Evolutionary conservation across 2,888 invertebrate species (phyloP), one percentile per base, ranked within the genome.

Genomic region (Platycheirus albimanus): DNA sequence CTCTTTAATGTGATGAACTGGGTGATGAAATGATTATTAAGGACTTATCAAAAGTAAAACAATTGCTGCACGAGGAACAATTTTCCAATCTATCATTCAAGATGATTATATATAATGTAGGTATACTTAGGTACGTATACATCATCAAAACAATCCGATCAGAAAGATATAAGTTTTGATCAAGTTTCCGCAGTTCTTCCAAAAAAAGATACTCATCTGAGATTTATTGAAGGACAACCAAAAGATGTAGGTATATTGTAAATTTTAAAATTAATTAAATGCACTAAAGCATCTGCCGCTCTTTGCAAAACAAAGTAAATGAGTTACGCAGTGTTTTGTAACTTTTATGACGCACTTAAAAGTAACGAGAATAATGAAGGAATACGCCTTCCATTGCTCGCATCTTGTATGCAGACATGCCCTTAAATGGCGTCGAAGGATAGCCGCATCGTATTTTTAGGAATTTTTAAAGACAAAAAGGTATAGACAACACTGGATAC

Each of bases 341-440:
- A 28, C 19, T 58, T 71, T 61, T 52, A 33, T 24, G 47, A 38
- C 10, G 28, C 13, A 61, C 47, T 58, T 7, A 24, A 49, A 49
- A 20, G 41, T 24, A 30, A 5, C 13, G 3, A 7, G n/a, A 71
- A 81, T 76, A 43, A 81, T 61, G 52, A 66, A 56, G 11, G 75
- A 8, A 52, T 2, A 66, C 47, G 43, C 58, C 43, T 43, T 43
- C 41, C 11, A 15, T 15, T 13, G 41, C 6, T 45, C 36, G 10
- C 58, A 43, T 24, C 38, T 49, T 24, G 43, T 43, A 71, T 70
- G 63, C 63, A 69, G 63, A 43, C 75, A 56, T 17, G 66, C 70
- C 80, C 71, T 70, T 81, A 81, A 61, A 76, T 49, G 80, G 76
- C 36, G 11, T 58, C 61, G 76, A 81, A 81, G 80, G 80, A 76